Conservation (phyloP, 2,888 invertebrate species). For the Rhaphigaster nebulosa region DNA sequence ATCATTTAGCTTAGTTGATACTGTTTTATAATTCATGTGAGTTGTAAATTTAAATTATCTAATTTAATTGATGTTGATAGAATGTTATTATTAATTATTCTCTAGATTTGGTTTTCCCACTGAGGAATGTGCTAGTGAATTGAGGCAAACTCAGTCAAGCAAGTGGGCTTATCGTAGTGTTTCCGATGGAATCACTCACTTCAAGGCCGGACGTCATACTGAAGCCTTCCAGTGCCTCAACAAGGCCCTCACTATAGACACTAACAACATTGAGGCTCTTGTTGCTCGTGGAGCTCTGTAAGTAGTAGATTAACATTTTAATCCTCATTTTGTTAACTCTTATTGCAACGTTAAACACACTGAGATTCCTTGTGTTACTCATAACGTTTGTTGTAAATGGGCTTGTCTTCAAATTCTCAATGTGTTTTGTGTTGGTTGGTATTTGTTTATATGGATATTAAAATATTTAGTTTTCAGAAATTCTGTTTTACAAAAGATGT, state of each 20-base stretch:
- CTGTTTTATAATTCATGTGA: neutral
- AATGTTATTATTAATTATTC: neutral
- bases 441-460: slow-evolving; percentile 29
- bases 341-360: neutral
- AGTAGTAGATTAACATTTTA: slow-evolving; percentile 66
- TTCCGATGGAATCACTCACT: slow-evolving; percentile 95
- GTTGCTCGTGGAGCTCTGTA: slow-evolving; percentile 91
- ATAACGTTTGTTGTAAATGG: neutral
- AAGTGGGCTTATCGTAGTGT: slow-evolving; percentile 95
- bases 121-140: slow-evolving; percentile 85
- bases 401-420: slow-evolving; percentile 27
- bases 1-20: neutral
- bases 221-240: slow-evolving; percentile 96
- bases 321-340: neutral
- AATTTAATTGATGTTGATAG: too few relatives aligned
- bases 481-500: slow-evolving; percentile 29
- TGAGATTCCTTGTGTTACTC: neutral
- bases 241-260: slow-evolving; percentile 92
- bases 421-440: slow-evolving; percentile 3
- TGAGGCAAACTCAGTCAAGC: slow-evolving; percentile 91
- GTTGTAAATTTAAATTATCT: neutral
- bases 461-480: slow-evolving; percentile 47
- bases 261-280: slow-evolving; percentile 91
- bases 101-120: slow-evolving; percentile 76
- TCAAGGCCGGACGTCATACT: slow-evolving; percentile 91